Evolutionary conservation across 2,113 vertebrate species (phyloP), one percentile per base, ranked within the genome.

Genomic region (Nesoenas mayeri): DNA sequence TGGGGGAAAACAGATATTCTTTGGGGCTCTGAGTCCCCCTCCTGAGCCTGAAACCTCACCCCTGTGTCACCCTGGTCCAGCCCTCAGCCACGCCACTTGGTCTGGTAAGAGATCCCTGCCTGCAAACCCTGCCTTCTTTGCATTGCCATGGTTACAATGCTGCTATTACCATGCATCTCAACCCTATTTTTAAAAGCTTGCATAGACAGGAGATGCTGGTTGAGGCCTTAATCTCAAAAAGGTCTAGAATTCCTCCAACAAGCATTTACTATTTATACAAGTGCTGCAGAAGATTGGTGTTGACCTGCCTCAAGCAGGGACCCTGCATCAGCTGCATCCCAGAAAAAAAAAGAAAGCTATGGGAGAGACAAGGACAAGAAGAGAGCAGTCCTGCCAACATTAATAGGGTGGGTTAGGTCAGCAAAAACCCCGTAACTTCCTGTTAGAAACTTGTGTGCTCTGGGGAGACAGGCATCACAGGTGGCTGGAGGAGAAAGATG

Each of bases 151-250:
- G 94, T 91, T 95, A 95, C 95, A 71, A 58, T 0, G 3, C 90
- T 79, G 79, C 88, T 72, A 85, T 82, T 57, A 71, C 92, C 14
- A 21, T 12, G 80, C 67, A n/a, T 5, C 26, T 51, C 2, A 12
- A 96, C 38, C 38, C 83, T 96, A 85, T 95, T 95, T 95, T 87
- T 92, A 87, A 92, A 88, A 95, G 80, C 34, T 77, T 91, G 86
- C 84, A 87, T 31, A 64, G 73, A 86, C 57, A 92, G 82, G 51
- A 93, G 91, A 73, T 92, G 80, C 66, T 81, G 57, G 61, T 56
- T 91, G 84, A 71, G 57, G 65, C 22, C 47, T 83, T 86, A 70
- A 83, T 83, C 75, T 94, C 83, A 77, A 1, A 16, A 67, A 86
- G 8, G 72, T 77, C 83, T 92, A 84, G 95, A 86, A 91, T 80